Evolutionary conservation across 2,888 invertebrate genomes (phyloP).

Genomic region (Drosophila setosimentum): DNA sequence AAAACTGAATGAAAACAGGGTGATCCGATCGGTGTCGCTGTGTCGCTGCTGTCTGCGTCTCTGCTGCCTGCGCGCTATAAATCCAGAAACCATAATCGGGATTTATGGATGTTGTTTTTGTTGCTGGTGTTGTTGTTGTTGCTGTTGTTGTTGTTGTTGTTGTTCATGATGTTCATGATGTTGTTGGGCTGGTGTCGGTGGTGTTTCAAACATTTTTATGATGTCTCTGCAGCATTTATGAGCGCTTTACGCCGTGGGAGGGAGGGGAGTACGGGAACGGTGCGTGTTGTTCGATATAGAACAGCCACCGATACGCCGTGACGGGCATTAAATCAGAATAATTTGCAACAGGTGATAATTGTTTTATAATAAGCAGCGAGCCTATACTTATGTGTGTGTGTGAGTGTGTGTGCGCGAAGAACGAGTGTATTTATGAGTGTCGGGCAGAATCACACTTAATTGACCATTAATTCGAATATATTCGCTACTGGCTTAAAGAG

Average conservation of each 20-base stretch:
- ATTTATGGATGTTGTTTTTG: constrained; percentile 74
- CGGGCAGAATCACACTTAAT: constrained; percentile 1
- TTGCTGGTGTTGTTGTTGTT: constrained; percentile 53
- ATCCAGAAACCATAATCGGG: constrained; percentile 80
- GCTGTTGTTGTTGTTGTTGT: constrained; percentile 30
- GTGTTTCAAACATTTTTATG: constrained; percentile 80
- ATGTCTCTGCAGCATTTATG: constrained; percentile 80
- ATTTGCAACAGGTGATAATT: constrained; percentile 82
- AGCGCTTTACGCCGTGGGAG: constrained; percentile 41
- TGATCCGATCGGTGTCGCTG: constrained; percentile 39
- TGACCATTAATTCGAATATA: constrained; percentile 7
- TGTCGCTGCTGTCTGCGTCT: constrained; percentile 4
- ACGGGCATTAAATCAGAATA: constrained; percentile 73
- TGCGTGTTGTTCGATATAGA: constrained; percentile 40
- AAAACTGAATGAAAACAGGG: constrained; percentile 21
- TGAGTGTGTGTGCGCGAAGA: constrained; percentile 13
- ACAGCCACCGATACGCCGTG: constrained; percentile 78
- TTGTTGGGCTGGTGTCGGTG: constrained; percentile 60
- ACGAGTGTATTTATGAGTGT: constrained; percentile 51
- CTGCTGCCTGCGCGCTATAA: constrained; percentile 67
- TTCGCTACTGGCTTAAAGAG: not conserved
- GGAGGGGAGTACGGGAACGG: constrained; percentile 10
- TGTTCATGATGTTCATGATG: constrained; percentile 35
- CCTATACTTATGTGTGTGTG: constrained; percentile 7
- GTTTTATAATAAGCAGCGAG: constrained; percentile 74